phyloP scores from a whole-genome alignment of 2,113 vertebrate genomes.

The Taurulus bubalis region DNA sequence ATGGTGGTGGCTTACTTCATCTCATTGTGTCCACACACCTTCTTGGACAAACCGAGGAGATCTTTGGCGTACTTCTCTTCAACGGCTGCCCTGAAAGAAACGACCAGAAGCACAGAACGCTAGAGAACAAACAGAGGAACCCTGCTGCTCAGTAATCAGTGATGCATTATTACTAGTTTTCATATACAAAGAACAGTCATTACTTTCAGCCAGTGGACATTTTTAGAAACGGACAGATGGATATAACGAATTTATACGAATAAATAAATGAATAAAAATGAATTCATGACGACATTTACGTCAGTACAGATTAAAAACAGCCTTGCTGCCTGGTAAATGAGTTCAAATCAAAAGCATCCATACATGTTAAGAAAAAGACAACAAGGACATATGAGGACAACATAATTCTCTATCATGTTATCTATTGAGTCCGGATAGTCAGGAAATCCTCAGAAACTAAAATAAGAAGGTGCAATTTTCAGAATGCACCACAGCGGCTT shows the following conservation, averaged over 20 bases:
- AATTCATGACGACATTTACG: no score
- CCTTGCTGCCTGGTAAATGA: neutral
- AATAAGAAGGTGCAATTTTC: neutral
- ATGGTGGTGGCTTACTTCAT: conserved; percentile 89
- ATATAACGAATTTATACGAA: no score
- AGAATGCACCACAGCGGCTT: neutral
- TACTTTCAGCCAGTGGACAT: neutral
- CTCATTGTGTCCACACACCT: conserved; percentile 93
- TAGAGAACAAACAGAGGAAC: neutral
- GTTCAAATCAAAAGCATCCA: neutral
- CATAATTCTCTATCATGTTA: neutral
- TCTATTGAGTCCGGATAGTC: neutral
- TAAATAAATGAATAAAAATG: no score
- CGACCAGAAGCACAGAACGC: neutral
- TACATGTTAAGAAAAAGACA: neutral
- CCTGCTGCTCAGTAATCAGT: neutral
- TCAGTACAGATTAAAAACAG: neutral
- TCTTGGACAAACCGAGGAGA: conserved; percentile 90
- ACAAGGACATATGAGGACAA: conserved; percentile 1
- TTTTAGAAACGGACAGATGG: neutral
- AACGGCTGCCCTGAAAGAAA: conserved; percentile 87
- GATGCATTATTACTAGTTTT: neutral
- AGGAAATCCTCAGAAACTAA: neutral
- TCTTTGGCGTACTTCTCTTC: conserved; percentile 98
- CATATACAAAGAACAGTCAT: neutral